These are phyloP conservation scores for Bujurquina vittata DNA, from an alignment of 2,113 vertebrate genomes.

Conservation along the genomic window DNA sequence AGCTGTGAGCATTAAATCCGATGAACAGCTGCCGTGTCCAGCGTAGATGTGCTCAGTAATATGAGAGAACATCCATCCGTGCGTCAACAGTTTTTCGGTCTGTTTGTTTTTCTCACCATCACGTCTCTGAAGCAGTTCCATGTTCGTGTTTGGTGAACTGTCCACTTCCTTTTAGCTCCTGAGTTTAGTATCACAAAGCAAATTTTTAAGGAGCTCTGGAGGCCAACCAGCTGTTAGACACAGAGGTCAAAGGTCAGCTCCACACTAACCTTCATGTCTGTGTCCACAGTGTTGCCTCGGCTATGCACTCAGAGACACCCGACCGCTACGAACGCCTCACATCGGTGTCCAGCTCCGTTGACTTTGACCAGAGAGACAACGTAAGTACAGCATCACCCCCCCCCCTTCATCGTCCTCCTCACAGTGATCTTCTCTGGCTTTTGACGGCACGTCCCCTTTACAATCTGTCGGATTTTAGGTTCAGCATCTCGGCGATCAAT, in stretches of 20 bases:
- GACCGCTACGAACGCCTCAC: conserved; percentile 96
- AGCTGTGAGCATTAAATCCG: not conserved
- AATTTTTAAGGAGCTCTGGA: not conserved
- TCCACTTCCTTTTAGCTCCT: conserved; percentile 16
- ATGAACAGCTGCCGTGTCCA: not conserved
- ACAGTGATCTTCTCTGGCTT: not conserved
- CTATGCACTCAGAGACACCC: conserved; percentile 91
- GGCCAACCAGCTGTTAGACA: not conserved
- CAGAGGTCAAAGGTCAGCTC: conserved; percentile 29
- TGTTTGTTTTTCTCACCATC: not conserved
- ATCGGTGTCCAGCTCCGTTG: conserved; percentile 95
- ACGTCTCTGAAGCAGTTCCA: not conserved
- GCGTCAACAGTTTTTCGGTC: too few relatives aligned
- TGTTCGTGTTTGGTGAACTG: not conserved
- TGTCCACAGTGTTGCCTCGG: conserved; percentile 88
- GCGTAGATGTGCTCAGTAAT: not conserved
- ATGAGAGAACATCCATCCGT: too few relatives aligned
- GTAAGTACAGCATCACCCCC: conserved; percentile 77
- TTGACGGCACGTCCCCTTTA: too few relatives aligned
- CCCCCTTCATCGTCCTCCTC: conserved; percentile 38
- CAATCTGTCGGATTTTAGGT: too few relatives aligned
- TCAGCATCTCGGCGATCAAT: not conserved
- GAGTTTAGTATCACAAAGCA: not conserved
- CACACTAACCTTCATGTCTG: conserved; percentile 28
- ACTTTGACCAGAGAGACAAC: conserved; percentile 97